Evolutionary conservation across 2,888 invertebrate genomes (phyloP).

Genomic region (Craniophora ligustri): DNA sequence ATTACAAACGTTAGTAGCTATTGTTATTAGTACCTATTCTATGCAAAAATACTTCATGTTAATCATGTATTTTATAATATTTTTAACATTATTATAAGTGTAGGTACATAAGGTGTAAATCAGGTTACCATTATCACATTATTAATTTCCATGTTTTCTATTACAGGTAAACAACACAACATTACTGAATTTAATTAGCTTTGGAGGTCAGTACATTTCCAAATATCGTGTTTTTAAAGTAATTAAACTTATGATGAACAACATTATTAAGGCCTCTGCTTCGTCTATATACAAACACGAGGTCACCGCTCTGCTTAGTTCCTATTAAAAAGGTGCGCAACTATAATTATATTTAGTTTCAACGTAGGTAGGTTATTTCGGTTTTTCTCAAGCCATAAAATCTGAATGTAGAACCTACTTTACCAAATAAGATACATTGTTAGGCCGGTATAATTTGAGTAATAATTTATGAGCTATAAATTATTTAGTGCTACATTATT

Average conservation of each 20-base stretch:
- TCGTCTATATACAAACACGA: constrained; percentile 42
- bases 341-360: constrained; percentile 36
- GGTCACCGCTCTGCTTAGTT: constrained; percentile 38
- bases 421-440: constrained; percentile 6
- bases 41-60: no score
- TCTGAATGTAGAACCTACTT: constrained; percentile 8
- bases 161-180: constrained; percentile 77
- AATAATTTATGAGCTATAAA: constrained; percentile 10
- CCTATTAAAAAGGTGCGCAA: constrained; percentile 49
- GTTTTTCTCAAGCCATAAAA: background rate
- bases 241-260: constrained; percentile 22
- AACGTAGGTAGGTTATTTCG: background rate
- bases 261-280: constrained; percentile 23
- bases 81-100: no score
- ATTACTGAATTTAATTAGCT: constrained; percentile 35
- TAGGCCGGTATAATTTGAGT: background rate
- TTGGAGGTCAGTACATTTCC: constrained; percentile 54
- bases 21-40: no score
- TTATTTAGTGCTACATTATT: constrained; percentile 9
- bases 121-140: constrained; percentile 37
- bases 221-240: constrained; percentile 26
- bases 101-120: constrained; percentile 11
- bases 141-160: constrained; percentile 60
- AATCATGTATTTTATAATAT: no score
- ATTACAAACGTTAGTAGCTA: no score